These are phyloP conservation scores for Marmota monax DNA, from an alignment of 2,113 vertebrate genomes.

Conservation along the genomic window DNA sequence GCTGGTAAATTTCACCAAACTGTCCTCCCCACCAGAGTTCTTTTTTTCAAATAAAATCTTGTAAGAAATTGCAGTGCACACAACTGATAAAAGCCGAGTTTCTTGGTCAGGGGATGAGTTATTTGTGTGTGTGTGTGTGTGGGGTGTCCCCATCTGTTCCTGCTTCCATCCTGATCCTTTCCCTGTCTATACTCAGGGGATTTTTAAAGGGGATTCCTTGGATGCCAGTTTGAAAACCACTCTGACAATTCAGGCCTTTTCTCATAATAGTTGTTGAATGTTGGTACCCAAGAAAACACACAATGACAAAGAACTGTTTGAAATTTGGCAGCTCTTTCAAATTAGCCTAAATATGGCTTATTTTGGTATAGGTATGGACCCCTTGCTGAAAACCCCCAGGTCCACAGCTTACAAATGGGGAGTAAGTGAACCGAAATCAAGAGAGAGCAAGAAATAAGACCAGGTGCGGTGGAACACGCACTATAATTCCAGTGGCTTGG, in stretches of 20 bases:
- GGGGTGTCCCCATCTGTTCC: background rate
- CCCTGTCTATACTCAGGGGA: background rate
- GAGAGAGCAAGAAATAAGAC: background rate
- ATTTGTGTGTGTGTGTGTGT: background rate
- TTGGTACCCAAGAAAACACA: background rate
- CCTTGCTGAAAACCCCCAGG: background rate
- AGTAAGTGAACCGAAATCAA: background rate
- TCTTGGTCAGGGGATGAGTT: background rate
- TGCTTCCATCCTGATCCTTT: background rate
- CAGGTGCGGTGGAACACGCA: background rate
- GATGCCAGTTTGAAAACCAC: constrained; percentile 26
- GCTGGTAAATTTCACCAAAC: background rate
- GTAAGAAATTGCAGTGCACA: background rate
- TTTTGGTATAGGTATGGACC: background rate
- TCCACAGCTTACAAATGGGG: background rate
- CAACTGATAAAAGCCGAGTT: background rate
- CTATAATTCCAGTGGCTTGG: no score
- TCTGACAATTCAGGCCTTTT: background rate
- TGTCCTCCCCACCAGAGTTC: background rate
- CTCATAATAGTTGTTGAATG: background rate
- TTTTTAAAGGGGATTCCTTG: background rate
- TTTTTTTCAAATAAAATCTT: constrained; percentile 58
- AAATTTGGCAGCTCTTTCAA: background rate
- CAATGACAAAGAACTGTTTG: background rate
- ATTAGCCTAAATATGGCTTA: background rate